Evolutionary conservation across 2,797 vertebrate species (phyloP), one percentile per base, ranked within the genome.

Genomic region (Enoplosus armatus): DNA sequence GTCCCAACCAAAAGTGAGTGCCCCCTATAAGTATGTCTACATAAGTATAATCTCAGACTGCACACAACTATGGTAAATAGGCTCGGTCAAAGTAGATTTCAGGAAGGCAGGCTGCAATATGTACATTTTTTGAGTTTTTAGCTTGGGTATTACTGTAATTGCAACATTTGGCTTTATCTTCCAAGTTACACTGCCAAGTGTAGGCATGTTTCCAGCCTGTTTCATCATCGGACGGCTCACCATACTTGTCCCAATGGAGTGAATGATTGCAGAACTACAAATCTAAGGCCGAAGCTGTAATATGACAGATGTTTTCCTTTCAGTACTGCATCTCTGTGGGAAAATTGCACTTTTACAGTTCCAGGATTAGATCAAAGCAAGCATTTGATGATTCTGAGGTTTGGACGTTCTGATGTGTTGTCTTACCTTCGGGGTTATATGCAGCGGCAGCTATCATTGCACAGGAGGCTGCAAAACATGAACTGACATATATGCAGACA

Each of bases 381-480:
- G 3, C 1, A 5, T 3, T 5, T 35, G 53, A 31, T 33, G 31
- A 31, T n/a, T 77, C 11, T n/a, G 33, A n/a, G 22, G 9, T 20
- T 39, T 50, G 37, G 37, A 8, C 72, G 0, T 26, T 15, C 8
- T 26, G 31, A 33, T 18, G 15, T 27, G 43, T 22, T n/a, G 20
- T 45, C 74, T 92, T 83, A 98, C 97, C 95, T 93, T 76, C 70
- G 48, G 95, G 95, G 56, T 97, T 63, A 71, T 95, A 93, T 2
- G 96, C 92, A 61, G 96, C 94, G 5, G 91, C 78, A 18, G 97
- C 96, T 60, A 97, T 97, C 78, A 97, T 93, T 8, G 93, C 90
- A 68, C 96, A 97, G 63, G 97, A 98, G 0, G 94, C 91, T 3
- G 96, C 94, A 10, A 98, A 98, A 77, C 95, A 95, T 53, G 94